Base-by-base conservation (phyloP, 2,113 vertebrate species). In the Clupea harengus region DNA sequence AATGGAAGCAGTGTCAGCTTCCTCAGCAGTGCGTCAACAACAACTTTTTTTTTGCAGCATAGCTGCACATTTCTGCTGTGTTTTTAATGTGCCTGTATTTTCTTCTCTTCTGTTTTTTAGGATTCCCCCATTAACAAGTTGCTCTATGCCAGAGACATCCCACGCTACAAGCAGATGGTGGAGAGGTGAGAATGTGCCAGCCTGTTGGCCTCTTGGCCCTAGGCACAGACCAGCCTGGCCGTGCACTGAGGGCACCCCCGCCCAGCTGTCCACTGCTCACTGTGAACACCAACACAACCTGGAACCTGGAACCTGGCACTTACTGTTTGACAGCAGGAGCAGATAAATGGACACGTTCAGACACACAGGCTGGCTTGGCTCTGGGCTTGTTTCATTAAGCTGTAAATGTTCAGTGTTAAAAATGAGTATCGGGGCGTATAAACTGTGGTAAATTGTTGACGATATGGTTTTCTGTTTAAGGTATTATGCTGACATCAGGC, bases 401-500 rank as follows among this genome's bases (percentile, higher is more conserved):
- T 28, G n/a, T 72, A 72, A 72, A 72, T 32, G 25, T 28, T 13
- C n/a, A 32, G 25, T 72, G n/a, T 28, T 28, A 28, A 32, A 28
- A 32, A 28, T 32, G 25, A 64, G 67, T 32, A 4, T 28, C 11
- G 25, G 67, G 67, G 11, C 4, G 15, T 11, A 75, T 75, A 28
- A 32, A 32, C 6, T 75, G 67, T 75, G 60, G 60, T 1, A n/a
- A 22, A 64, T 22, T 60, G 64, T n/a, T 15, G 13, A 39, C 17
- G 25, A 7, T 78, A 5, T 78, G 28, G 0, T 44, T 81, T 67
- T 75, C 9, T 83, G 89, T 3, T 84, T 6, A 64, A 99, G 98
- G 93, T 99, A 99, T 92, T 99, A 99, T 0, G 95, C 96, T 0
- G 98, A 99, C 91, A 99, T 99, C 89, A 95, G 96, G 81, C 97